Evolutionary conservation across 2,797 vertebrate genomes (phyloP).

Genomic region (Sandelia bainsii): DNA sequence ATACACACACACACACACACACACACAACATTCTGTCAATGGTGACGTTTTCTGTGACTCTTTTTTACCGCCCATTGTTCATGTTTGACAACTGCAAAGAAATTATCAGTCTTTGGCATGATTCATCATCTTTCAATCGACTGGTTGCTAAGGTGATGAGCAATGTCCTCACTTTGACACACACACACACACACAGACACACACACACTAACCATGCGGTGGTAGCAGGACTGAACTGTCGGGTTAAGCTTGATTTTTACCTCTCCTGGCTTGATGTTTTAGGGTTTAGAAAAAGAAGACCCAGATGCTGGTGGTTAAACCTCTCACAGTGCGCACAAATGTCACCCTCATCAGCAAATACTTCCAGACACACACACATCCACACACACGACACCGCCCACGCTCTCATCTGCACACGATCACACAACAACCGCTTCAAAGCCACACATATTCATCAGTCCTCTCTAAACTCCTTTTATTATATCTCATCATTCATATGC

Average conservation of each 20-base stretch:
- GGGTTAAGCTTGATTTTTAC: conserved; percentile 35
- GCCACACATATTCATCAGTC: conserved; percentile 76
- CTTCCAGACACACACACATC: conserved; percentile 38
- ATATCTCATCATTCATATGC: conserved; percentile 73
- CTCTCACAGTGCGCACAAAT: conserved; percentile 70
- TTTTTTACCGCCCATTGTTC: conserved; percentile 71
- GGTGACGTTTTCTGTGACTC: conserved; percentile 65
- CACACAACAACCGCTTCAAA: conserved; percentile 78
- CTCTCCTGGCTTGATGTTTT: conserved; percentile 36
- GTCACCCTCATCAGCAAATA: conserved; percentile 71
- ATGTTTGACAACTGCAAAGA: conserved; percentile 79
- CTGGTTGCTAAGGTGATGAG: conserved; percentile 81
- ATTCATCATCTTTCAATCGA: conserved; percentile 80
- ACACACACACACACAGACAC: conserved; percentile 39
- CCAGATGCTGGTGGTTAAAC: conserved; percentile 70
- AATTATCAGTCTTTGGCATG: conserved; percentile 77
- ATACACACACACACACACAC: conserved; percentile 21
- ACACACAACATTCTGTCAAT: conserved; percentile 26
- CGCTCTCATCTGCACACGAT: conserved; percentile 79
- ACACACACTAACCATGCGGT: conserved; percentile 20
- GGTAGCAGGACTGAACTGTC: conserved; percentile 23
- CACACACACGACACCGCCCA: conserved; percentile 72
- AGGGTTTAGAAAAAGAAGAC: conserved; percentile 47
- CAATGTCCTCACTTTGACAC: conserved; percentile 52
- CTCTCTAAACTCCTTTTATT: conserved; percentile 74